Evolutionary conservation across 2,113 vertebrate genomes (phyloP), one percentile per base, ranked within the genome.

Genomic region (Chelonoidis abingdonii): DNA sequence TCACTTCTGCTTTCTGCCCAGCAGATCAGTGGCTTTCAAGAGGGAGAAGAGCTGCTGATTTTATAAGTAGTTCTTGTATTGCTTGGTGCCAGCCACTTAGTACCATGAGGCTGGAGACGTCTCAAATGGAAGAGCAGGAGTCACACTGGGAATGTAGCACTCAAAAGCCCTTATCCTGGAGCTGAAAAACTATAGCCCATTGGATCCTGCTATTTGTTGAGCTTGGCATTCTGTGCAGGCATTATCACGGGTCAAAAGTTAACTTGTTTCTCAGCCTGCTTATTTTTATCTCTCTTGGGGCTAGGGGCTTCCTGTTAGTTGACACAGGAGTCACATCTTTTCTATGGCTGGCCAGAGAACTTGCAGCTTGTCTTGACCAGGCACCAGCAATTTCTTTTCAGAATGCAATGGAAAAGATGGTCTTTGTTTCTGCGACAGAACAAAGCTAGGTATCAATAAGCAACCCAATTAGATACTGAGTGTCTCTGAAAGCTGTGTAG

Each of bases 131-230:
- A 47, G 85, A 8, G 1, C 53, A 44, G 38, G 84, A 5, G 3
- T 19, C 11, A 1, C 57, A 14, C 65, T 11, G 4, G 57, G 31
- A 92, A 69, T n/a, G 41, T 75, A 65, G 49, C 10, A n/a, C 84
- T 91, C 86, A 69, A 92, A 92, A 94, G 76, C 75, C 93, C 93
- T 96, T 69, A 84, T 90, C 83, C 56, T 5, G 47, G 89, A 97
- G 89, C 93, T 96, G 96, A 97, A 98, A 24, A 95, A 93, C 84
- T 95, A 91, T 91, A 82, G 1, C 84, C 92, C 89, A 91, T 84
- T 89, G 91, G 88, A 97, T 92, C 95, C 90, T 94, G 91, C 89
- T 97, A 86, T 89, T 97, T 95, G 83, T 94, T 97, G 72, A 57
- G 44, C 86, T 96, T 97, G 95, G 97, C 94, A 86, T 91, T 97